phyloP scores from a whole-genome alignment of 1,140 invertebrate species.

The Macrobrachium nipponense region DNA sequence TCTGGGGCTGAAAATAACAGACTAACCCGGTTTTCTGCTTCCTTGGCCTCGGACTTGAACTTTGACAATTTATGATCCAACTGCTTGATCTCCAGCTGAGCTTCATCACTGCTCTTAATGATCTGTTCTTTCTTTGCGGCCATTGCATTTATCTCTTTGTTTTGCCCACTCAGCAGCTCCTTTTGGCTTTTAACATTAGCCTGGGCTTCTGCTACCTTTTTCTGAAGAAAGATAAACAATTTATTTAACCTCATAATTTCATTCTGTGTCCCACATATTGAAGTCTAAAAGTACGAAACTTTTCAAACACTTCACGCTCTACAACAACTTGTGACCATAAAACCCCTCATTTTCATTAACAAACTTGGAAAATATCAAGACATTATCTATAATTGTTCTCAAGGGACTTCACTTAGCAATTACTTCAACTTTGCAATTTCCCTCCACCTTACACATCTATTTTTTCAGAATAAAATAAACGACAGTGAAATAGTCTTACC shows the following conservation, averaged over 20 bases:
- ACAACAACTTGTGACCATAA: too few species aligned
- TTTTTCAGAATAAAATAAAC: neutral
- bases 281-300: too few species aligned
- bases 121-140: constrained; percentile 78
- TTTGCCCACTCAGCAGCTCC: constrained; percentile 79
- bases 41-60: constrained; percentile 69
- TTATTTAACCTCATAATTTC: neutral
- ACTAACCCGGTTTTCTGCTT: constrained; percentile 70
- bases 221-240: constrained; percentile 54
- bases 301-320: too few species aligned
- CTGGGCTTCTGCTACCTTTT: constrained; percentile 73
- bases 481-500: constrained; percentile 49
- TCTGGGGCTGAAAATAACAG: neutral
- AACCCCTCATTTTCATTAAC: too few species aligned
- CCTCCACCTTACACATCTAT: neutral
- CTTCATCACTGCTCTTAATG: constrained; percentile 75
- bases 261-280: too few species aligned
- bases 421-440: too few species aligned
- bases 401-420: too few species aligned
- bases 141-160: constrained; percentile 79
- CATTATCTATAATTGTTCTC: too few species aligned
- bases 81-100: constrained; percentile 83
- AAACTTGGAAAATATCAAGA: too few species aligned
- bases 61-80: constrained; percentile 76
- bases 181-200: constrained; percentile 81